Percentiles rank a stretch among this genome's conserved stretches.
Evolutionary conservation across 2,888 invertebrate species (phyloP).

Genomic region (Catocala sponsa): DNA sequence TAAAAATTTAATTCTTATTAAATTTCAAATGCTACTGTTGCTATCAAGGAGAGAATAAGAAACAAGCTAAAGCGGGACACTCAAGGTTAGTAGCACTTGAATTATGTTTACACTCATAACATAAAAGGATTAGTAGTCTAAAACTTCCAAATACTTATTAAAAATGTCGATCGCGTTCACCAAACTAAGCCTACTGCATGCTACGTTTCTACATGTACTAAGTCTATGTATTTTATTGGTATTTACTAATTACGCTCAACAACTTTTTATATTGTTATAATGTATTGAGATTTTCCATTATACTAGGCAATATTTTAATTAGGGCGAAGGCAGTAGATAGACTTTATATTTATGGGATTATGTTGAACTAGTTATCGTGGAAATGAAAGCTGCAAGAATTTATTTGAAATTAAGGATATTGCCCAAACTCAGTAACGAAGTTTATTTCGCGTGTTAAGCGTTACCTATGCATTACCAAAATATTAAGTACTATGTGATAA

Average conservation of each 20-base stretch:
- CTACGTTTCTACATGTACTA: constrained; percentile 49
- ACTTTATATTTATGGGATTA: constrained; percentile 1
- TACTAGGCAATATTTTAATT: constrained; percentile 33
- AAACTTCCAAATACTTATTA: constrained; percentile 29
- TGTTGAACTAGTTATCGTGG: background rate
- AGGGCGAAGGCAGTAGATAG: constrained; percentile 40
- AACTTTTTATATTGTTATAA: constrained; percentile 32
- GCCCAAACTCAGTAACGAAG: background rate
- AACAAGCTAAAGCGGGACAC: constrained; percentile 44
- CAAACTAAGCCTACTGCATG: constrained; percentile 46
- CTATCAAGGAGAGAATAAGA: constrained; percentile 25
- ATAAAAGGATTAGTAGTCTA: constrained; percentile 14
- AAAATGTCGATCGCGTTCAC: constrained; percentile 34
- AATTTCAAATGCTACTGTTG: constrained; percentile 37
- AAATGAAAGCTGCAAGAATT: background rate
- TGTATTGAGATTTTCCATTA: constrained; percentile 24
- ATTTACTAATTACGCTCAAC: constrained; percentile 43
- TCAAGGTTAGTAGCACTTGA: constrained; percentile 39
- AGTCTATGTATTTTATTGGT: constrained; percentile 22
- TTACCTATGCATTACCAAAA: constrained; percentile 12
- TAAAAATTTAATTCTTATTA: constrained; percentile 26
- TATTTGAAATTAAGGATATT: no score
- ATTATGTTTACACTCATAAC: constrained; percentile 28
- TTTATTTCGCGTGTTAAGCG: constrained; percentile 16
- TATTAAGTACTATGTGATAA: constrained; percentile 10